Evolutionary conservation across 2,888 invertebrate genomes (phyloP), one percentile per base, ranked within the genome.

Genomic region (Elaeidobius kamerunicus): DNA sequence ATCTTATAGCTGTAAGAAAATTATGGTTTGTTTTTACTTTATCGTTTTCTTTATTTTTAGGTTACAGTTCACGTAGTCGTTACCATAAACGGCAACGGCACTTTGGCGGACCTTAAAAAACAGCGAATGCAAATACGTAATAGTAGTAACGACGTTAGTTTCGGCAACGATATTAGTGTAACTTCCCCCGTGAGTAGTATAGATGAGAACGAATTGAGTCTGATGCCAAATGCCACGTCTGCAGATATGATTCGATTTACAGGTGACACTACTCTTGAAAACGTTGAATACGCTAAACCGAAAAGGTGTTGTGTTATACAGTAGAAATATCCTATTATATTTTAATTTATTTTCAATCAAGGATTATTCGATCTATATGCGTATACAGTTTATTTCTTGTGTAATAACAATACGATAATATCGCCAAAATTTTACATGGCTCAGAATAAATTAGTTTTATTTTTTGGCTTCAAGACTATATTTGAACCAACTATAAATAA

Each of bases 91-190:
- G 84, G 85, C 65, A 73, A 72, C 60, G 82, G 82, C 72, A 94
- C 94, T 43, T 79, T 96, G 64, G 88, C 94, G 46, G 94, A 95
- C 74, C 78, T 95, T 72, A 96, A 96, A 76, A 93, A 93, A 73
- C 92, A 94, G 70, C 80, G 95, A 59, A 84, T 91, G 58, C 88
- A 89, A 66, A 89, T 86, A 64, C 78, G 91, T 64, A 85, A 84
- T 68, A 82, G 81, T 49, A 80, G 77, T 58, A 78, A 79, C 0
- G 73, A 73, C 60, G 70, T 70, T 34, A 69, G 63, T 61, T 48
- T 78, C 59, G 78, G 79, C 0, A 73, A 73, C 60, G 70, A 69
- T 42, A 68, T 64, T 60, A 69, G 67, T 60, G 57, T 73, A 30
- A 61, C 65, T 4, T 68, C 71, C 16, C 66, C 67, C 66, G 49